Evolutionary conservation across 2,797 vertebrate genomes (phyloP), one percentile per base, ranked within the genome.

Genomic region (Apogon hyalosoma): DNA sequence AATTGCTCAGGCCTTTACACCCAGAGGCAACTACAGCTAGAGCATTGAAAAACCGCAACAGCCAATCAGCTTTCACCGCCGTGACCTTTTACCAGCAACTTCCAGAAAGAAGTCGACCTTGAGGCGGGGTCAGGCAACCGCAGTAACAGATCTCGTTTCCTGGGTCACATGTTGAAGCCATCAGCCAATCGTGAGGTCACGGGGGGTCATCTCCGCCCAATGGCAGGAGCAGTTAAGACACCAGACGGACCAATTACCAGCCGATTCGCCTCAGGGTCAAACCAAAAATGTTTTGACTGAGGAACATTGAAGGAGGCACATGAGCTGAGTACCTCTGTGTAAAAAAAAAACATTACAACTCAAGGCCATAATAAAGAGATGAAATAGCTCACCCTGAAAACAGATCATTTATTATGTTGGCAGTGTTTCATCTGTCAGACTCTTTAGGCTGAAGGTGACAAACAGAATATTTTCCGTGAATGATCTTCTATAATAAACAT

Each of bases 201-300:
- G 68, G 77, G 82, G 90, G 91, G 93, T 92, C 92, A 92, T 83
- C 92, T 93, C 87, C 75, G 75, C 88, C 92, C 94, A 94, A 93
- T 95, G 94, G 89, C 90, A 94, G 70, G 87, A 91, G 92, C 89
- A 92, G 92, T 93, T 92, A 92, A 92, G 93, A 90, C 63, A 84
- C 87, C 88, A 93, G 89, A 91, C 66, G 82, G 85, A 91, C 69
- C 78, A 92, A 92, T 94, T 95, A 94, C 82, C 82, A 85, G 90
- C 88, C 90, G 79, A 92, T 78, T 94, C 77, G 95, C 94, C 95
- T 92, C 87, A 88, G 92, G 88, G 81, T 85, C 59, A 21, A 42
- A 69, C 59, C 75, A 75, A 79, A 85, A 59, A 83, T 80, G 72
- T 86, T 89, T 78, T 73, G 80, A 69, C 69, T 70, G 65, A 80